Evolutionary conservation across 2,888 invertebrate species (phyloP).

Genomic region (Caenorhabditis wallacei): DNA sequence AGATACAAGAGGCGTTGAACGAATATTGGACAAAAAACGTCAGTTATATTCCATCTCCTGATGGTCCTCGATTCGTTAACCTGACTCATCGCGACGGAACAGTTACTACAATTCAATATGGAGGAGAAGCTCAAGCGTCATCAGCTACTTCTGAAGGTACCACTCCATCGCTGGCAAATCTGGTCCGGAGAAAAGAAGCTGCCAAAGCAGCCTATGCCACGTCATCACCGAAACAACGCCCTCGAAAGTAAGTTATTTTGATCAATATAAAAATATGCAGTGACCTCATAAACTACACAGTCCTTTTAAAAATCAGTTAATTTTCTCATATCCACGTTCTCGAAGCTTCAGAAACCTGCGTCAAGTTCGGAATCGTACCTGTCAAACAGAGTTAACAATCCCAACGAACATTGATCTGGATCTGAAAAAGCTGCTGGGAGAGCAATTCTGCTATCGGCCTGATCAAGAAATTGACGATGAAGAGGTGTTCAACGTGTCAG

Average conservation of each 20-base stretch:
- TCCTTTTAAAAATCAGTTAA: neutral
- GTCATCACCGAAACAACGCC: constrained; percentile 64
- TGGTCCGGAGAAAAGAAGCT: constrained; percentile 58
- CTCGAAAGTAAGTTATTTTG: constrained; percentile 39
- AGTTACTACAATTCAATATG: constrained; percentile 47
- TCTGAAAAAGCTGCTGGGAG: constrained; percentile 61
- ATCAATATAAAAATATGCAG: neutral
- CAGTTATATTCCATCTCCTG: constrained; percentile 69
- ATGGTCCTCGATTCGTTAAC: constrained; percentile 63
- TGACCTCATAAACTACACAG: neutral
- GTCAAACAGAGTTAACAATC: constrained; percentile 68
- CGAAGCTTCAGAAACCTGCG: constrained; percentile 43
- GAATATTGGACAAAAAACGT: constrained; percentile 71
- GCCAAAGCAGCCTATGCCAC: constrained; percentile 61
- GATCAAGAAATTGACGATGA: constrained; percentile 51
- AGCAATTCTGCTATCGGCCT: constrained; percentile 28
- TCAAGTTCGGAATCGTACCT: constrained; percentile 49
- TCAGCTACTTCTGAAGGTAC: constrained; percentile 1
- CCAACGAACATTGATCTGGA: constrained; percentile 63
- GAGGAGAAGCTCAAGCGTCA: constrained; percentile 8
- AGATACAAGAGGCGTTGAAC: constrained; percentile 62
- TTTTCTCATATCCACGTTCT: neutral
- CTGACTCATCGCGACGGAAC: constrained; percentile 56
- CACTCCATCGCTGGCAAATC: constrained; percentile 52
- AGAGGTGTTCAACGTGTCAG: constrained; percentile 61